Base-by-base conservation (phyloP, 2,888 invertebrate species). In the Lamproptera curius region DNA sequence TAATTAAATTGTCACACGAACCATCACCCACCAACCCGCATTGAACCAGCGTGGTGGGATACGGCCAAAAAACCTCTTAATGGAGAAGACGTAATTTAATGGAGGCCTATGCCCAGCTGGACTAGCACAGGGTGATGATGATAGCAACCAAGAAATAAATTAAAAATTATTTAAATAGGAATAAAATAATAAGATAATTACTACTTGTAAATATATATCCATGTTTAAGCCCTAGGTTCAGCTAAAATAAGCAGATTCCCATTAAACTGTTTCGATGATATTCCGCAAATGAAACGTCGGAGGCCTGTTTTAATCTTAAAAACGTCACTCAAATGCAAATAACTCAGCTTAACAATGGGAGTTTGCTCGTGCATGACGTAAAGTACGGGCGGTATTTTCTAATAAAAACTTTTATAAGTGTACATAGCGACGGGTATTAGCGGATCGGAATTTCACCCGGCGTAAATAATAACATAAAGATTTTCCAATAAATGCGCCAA, bases 381-480 rank as follows among this genome's bases (percentile, higher is more conserved):
- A 57, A 66, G 64, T 65, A 64, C 69, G 65, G 62, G 60, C 61
- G 73, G 76, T 73, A 81, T 80, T 77, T 80, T 76, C 65, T 71
- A 76, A 81, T 82, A 79, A 78, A 76, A 79, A 79, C 71, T 73
- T 78, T 72, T 70, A 76, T 74, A 73, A 70, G 75, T 73, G 70
- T 74, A 77, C 70, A 70, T 59, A 59, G 65, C 63, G 77, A 74
- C 68, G 73, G 75, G 75, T 79, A 80, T 80, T 77, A 78, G 70
- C 70, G 71, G 63, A 61, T 60, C 67, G 67, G 73, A 76, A 74
- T 79, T 75, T 73, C 68, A 65, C 59, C 61, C 65, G 62, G 71
- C 70, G 71, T 76, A 76, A 76, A 81, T 81, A 82, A 81, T 79
- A 80, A 79, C 74, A 74, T 72, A 76, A 77, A 77, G 70, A 77